Conservation (phyloP, 2,888 invertebrate species). For the Ceriagrion tenellum region DNA sequence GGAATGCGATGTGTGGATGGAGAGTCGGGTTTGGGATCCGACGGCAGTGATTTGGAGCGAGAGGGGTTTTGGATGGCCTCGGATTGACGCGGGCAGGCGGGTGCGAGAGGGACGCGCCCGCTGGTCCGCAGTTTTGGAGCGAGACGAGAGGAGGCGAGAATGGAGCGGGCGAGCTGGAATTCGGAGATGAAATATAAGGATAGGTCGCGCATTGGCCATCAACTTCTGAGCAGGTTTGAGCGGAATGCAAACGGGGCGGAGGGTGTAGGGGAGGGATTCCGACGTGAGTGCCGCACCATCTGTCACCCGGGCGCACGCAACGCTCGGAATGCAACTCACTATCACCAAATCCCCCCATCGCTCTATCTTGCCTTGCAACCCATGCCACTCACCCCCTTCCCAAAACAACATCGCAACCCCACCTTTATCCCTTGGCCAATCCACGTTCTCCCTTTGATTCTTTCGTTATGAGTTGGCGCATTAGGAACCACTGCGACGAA, state of each 20-base stretch:
- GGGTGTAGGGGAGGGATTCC: neutral
- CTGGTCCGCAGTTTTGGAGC: neutral
- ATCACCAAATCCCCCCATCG: neutral
- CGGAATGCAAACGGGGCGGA: neutral
- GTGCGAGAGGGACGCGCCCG: neutral
- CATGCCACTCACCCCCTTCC: neutral
- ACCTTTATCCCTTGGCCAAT: neutral
- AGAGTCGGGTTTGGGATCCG: too few relatives aligned
- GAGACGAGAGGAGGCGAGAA: neutral
- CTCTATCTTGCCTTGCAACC: neutral
- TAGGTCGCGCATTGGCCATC: constrained; percentile 34
- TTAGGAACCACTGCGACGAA: neutral
- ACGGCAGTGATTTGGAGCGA: neutral
- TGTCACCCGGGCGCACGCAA: constrained; percentile 25
- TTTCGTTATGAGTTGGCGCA: neutral
- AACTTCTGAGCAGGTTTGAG: constrained; percentile 6
- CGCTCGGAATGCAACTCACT: constrained; percentile 1
- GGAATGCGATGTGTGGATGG: neutral
- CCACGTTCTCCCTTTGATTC: neutral
- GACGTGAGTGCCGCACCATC: neutral
- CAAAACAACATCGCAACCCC: neutral
- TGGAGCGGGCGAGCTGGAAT: neutral
- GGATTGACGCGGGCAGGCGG: neutral
- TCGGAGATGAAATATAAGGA: constrained; percentile 28
- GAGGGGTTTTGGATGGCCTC: neutral